Evolutionary conservation across 64 coral and sea anemone genomes (phyloP), one percentile per base, ranked within the genome.

Genomic region (Pocillopora verrucosa): DNA sequence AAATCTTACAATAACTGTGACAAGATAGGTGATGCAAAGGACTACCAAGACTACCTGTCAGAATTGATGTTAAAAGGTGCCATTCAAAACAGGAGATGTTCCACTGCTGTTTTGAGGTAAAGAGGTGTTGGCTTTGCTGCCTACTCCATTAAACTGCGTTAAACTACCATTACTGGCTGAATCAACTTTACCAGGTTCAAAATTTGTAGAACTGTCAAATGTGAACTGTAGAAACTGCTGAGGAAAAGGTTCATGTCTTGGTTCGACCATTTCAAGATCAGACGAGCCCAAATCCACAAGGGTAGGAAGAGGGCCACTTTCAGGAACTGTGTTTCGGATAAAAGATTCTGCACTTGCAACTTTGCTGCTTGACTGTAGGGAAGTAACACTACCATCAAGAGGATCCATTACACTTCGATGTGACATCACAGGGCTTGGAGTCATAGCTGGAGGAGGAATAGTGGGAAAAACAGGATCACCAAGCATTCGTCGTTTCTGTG

Each of bases 271-370:
- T 30, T 85, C 82, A 85, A 85, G 82, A 22, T 85, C 82, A 70
- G 82, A 85, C 13, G 82, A 70, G 65, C 82, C 70, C 3, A 85
- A 72, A 65, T 85, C 82, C 37, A 85, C 64, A 72, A 85, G 82
- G 25, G 82, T 65, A 72, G 82, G 65, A 45, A 56, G 36, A 7
- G 64, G 35, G 41, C 82, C 56, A 12, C 82, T 65, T 72, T 85
- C 82, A 35, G 82, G 38, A 25, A 85, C 20, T 58, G 64, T n/a
- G 20, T 19, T 85, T 36, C 65, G 82, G 1, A 72, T 22, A 72
- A 85, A 85, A 15, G 82, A 85, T 72, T 85, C 82, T 58, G 82
- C 36, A 72, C 82, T 85, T 85, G 82, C 82, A 85, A 85, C 65
- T 72, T 85, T 85, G 26, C 61, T 84, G 80, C 82, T 85, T 22